Conservation (phyloP, 2,888 invertebrate species). For the Catocala nupta region DNA sequence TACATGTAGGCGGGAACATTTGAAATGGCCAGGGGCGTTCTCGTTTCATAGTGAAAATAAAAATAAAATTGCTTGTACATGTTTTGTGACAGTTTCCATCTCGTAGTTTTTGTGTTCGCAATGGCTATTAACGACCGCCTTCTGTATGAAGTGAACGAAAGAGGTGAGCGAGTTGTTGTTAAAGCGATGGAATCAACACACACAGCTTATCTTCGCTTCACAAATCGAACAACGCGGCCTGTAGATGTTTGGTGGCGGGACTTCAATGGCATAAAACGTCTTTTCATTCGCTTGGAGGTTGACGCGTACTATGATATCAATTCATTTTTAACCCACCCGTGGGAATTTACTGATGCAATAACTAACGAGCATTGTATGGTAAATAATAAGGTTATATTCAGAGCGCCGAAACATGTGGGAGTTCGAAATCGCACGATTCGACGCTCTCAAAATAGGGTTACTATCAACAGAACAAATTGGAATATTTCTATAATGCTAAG, state of each 20-base stretch:
- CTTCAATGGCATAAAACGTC: conserved; percentile 88
- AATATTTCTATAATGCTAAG: conserved; percentile 85
- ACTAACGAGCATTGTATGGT: conserved; percentile 90
- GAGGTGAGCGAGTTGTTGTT: conserved; percentile 68
- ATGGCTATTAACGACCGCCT: conserved; percentile 57
- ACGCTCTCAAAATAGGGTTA: conserved; percentile 42
- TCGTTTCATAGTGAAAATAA: neutral
- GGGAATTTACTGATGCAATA: conserved; percentile 92
- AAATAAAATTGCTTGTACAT: neutral
- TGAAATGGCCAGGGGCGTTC: conserved; percentile 23
- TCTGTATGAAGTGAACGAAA: conserved; percentile 70
- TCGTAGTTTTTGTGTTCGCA: conserved; percentile 7
- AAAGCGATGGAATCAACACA: conserved; percentile 67
- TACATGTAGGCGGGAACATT: conserved; percentile 49
- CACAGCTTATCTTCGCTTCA: conserved; percentile 69
- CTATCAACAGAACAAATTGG: conserved; percentile 73
- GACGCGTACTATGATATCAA: conserved; percentile 89
- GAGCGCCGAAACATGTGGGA: conserved; percentile 71
- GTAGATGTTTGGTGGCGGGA: conserved; percentile 93
- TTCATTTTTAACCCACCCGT: conserved; percentile 93
- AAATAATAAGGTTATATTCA: conserved; percentile 81
- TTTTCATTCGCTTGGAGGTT: conserved; percentile 88
- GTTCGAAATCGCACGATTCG: conserved; percentile 16
- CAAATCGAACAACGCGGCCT: conserved; percentile 70
- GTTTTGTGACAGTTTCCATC: neutral